phyloP scores from a whole-genome alignment of 2,888 invertebrate species.

The Eretmocerus hayati region DNA sequence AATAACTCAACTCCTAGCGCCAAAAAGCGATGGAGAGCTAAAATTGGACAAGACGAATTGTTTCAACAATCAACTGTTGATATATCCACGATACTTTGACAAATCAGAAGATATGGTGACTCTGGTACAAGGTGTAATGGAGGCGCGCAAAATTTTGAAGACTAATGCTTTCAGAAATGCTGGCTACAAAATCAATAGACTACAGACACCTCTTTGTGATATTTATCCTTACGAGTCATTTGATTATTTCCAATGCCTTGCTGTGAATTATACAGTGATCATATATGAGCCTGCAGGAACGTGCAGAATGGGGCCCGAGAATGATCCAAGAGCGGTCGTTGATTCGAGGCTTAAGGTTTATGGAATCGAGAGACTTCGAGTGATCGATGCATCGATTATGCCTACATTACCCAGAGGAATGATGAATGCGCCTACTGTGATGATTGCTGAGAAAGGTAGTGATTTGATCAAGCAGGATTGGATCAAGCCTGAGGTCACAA shows the following conservation, averaged over 20 bases:
- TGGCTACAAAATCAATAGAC: conserved; percentile 46
- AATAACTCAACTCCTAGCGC: conserved; percentile 52
- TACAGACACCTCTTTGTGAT: conserved; percentile 54
- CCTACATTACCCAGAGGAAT: conserved; percentile 54
- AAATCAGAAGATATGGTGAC: conserved; percentile 54
- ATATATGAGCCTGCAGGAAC: conserved; percentile 55
- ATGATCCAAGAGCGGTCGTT: conserved; percentile 47
- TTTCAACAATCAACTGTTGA: conserved; percentile 55
- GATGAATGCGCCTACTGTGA: conserved; percentile 54
- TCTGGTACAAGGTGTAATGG: conserved; percentile 52
- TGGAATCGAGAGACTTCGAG: conserved; percentile 49
- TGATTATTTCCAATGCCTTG: conserved; percentile 6
- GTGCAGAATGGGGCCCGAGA: conserved; percentile 53
- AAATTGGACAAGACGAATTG: conserved; percentile 58
- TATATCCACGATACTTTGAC: conserved; percentile 63
- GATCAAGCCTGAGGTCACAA: too few relatives aligned
- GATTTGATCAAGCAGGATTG: conserved; percentile 54
- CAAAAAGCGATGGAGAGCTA: conserved; percentile 58
- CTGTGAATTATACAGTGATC: conserved; percentile 45
- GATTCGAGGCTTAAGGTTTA: conserved; percentile 50
- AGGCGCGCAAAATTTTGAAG: conserved; percentile 50
- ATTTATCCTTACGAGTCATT: not conserved
- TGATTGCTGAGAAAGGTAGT: conserved; percentile 57
- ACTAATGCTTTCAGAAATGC: conserved; percentile 50
- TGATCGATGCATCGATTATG: conserved; percentile 57